Evolutionary conservation across 1,140 invertebrate species (phyloP), one percentile per base, ranked within the genome.

Genomic region (Diabrotica undecimpunctata): DNA sequence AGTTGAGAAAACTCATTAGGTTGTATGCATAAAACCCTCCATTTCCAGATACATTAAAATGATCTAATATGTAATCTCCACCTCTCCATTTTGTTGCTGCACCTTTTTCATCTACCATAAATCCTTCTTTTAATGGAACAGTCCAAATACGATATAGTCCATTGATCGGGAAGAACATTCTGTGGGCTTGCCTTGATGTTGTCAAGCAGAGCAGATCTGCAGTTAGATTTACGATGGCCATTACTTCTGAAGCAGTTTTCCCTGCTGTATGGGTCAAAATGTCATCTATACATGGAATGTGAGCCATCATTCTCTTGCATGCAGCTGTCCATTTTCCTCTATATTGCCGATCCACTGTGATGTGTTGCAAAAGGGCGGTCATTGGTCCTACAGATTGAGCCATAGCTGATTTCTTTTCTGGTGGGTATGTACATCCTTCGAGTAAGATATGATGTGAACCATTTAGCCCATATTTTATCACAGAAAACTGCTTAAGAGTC

Each of bases 381-480:
- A 68, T 61, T 10, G 66, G 66, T 0, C 54, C 66, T 4, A 62
- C 6, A 41, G 56, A 54, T 52, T 68, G 66, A 10, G 52, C 64
- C 66, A 68, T 66, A 0, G 64, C 65, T 0, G 38, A 50, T 38
- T 59, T 55, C 14, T 58, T 65, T 46, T 68, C 66, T 13, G 63
- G 66, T 35, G 66, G 66, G 35, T 52, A 66, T 7, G 52, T 65
- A 35, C 39, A 36, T 0, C 66, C 64, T 62, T 68, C 64, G 1
- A 68, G 46, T 14, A 65, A 39, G 5, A 68, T 58, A 50, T 68
- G 66, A 11, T 68, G 63, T 0, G 35, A 7, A 3, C 64, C 60
- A 46, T 57, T 60, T 6, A 68, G 10, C 0, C 63, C 59, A 51
- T 62, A 69, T 59, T 66, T 66, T 12, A 11, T 12, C 6, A 63